A percentile compares a stretch with the other conserved stretches of the same genome.
Conservation (phyloP, 2,797 vertebrate species). For the Nasua narica region DNA sequence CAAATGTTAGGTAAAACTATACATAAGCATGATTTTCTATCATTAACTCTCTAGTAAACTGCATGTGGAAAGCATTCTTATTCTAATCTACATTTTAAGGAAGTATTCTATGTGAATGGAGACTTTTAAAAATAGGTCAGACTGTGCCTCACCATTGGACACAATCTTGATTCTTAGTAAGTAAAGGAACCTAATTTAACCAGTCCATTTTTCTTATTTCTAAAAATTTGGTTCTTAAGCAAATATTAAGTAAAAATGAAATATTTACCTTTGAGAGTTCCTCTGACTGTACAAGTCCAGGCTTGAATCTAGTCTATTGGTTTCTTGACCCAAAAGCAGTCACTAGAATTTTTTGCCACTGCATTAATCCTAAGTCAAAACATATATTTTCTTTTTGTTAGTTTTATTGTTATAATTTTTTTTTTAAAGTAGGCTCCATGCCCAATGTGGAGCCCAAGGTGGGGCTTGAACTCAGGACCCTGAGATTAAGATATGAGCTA, state of each 20-base stretch:
- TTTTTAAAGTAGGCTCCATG: background rate
- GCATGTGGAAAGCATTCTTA: background rate
- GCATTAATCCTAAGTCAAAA: background rate
- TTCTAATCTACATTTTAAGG: background rate
- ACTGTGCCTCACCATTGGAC: background rate
- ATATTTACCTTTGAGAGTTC: slow-evolving; percentile 21
- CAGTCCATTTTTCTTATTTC: background rate
- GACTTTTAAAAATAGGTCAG: background rate
- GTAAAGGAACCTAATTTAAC: background rate
- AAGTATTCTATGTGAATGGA: background rate
- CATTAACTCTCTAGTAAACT: background rate
- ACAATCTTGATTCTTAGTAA: background rate
- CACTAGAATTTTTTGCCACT: background rate
- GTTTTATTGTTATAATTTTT: background rate
- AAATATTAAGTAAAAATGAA: slow-evolving; percentile 9
- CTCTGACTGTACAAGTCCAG: background rate
- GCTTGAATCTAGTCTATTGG: background rate
- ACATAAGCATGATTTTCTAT: background rate
- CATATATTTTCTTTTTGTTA: background rate
- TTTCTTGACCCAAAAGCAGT: background rate
- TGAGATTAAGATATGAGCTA: background rate
- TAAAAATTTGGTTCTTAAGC: background rate
- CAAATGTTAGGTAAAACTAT: slow-evolving; percentile 8
- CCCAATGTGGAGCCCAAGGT: background rate
- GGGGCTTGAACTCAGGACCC: background rate